Percentiles rank a stretch among this genome's conserved stretches.
Conservation (phyloP, 2,797 vertebrate species). For the Xiphophorus birchmanni region DNA sequence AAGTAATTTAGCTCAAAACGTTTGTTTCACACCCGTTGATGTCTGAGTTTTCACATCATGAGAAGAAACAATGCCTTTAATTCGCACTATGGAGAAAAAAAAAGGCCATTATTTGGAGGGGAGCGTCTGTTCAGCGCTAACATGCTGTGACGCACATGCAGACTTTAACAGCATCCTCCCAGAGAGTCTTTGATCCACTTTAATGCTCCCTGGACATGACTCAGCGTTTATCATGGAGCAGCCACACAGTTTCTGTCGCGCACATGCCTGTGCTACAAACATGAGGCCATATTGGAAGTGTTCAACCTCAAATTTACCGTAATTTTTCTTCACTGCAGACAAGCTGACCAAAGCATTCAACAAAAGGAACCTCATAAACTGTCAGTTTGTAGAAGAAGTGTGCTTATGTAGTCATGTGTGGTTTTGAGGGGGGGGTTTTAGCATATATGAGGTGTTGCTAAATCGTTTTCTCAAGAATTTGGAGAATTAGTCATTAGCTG, state of each 20-base stretch:
- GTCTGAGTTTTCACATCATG: slow-evolving; percentile 47
- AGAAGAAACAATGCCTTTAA: slow-evolving; percentile 59
- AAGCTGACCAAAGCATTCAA: background rate
- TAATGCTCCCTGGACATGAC: slow-evolving; percentile 41
- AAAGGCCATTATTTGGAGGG: slow-evolving; percentile 71
- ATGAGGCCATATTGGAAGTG: slow-evolving; percentile 6
- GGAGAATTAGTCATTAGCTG: background rate
- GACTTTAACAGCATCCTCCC: slow-evolving; percentile 50
- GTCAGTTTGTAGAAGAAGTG: background rate
- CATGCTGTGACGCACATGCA: slow-evolving; percentile 40
- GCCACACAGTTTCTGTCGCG: slow-evolving; percentile 2
- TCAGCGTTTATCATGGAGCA: slow-evolving; percentile 33
- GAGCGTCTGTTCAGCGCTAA: slow-evolving; percentile 33
- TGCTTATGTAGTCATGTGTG: no score
- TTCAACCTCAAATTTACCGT: background rate
- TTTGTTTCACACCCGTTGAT: slow-evolving; percentile 2
- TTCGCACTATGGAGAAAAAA: slow-evolving; percentile 53
- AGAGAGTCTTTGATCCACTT: slow-evolving; percentile 71
- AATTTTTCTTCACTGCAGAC: background rate
- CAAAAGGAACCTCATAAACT: background rate
- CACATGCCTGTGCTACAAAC: background rate
- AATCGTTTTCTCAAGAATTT: background rate
- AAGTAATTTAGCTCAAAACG: slow-evolving; percentile 72
- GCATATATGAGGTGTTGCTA: background rate
- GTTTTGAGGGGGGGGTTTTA: no score